phyloP scores from a whole-genome alignment of 2,797 vertebrate species.

The Pseudopleuronectes americanus region DNA sequence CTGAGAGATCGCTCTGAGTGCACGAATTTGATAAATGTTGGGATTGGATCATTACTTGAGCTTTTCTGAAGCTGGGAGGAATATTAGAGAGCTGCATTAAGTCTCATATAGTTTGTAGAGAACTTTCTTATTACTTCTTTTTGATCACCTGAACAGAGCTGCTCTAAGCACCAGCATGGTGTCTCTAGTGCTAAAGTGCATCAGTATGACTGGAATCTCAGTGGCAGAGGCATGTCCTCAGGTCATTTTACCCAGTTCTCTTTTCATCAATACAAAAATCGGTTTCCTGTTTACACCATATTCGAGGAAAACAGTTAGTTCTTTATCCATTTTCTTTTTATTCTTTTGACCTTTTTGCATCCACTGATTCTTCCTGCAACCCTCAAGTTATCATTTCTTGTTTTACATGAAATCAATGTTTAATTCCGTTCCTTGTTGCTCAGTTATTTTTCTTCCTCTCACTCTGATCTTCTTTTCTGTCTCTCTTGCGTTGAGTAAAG shows the following conservation, averaged over 20 bases:
- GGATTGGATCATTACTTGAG: too few relatives aligned
- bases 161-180: too few relatives aligned
- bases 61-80: too few relatives aligned
- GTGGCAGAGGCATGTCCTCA: background rate
- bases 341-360: too few relatives aligned
- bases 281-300: background rate
- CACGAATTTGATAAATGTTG: background rate
- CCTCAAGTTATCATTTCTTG: background rate
- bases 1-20: too few relatives aligned
- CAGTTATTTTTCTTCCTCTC: conserved; percentile 3
- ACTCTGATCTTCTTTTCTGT: conserved; percentile 6
- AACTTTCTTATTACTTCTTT: too few relatives aligned
- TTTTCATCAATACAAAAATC: background rate
- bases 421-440: conserved; percentile 14
- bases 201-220: too few relatives aligned
- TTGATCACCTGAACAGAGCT: too few relatives aligned
- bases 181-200: too few relatives aligned
- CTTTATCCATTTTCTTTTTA: background rate
- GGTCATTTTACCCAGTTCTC: background rate
- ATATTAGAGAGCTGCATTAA: too few relatives aligned
- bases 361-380: too few relatives aligned
- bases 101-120: too few relatives aligned
- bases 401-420: conserved; percentile 14
- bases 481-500: conserved; percentile 27
- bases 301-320: background rate